Evolutionary conservation across 2,797 vertebrate species (phyloP).

Genomic region (Hozukius guyotensis): DNA sequence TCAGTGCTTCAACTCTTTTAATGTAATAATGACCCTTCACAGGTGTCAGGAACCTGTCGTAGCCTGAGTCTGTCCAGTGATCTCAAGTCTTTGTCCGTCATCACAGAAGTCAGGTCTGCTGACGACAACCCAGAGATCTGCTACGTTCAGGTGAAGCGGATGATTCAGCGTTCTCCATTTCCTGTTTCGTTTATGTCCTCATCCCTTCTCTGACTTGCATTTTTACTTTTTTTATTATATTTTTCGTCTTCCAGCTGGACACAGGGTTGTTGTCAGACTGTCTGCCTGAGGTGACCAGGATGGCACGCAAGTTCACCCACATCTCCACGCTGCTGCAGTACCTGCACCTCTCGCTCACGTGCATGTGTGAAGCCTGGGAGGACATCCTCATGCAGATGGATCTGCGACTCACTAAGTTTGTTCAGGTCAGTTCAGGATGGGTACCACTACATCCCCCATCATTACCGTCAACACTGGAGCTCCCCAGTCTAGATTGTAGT

Average conservation of each 20-base stretch:
- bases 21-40: constrained; percentile 26
- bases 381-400: constrained; percentile 99
- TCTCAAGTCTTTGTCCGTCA: constrained; percentile 92
- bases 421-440: constrained; percentile 83
- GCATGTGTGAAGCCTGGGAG: constrained; percentile 99
- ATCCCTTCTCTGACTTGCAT: not conserved
- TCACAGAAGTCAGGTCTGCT: constrained; percentile 86
- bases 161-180: not conserved
- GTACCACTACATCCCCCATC: not conserved
- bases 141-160: constrained; percentile 88
- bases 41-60: constrained; percentile 92
- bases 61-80: constrained; percentile 94
- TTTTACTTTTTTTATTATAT: not conserved
- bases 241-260: constrained; percentile 84
- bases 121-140: constrained; percentile 85
- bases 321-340: constrained; percentile 98
- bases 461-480: not conserved
- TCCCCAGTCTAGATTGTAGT: not conserved
- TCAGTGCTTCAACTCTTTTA: not conserved
- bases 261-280: constrained; percentile 92
- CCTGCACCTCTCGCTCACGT: constrained; percentile 93
- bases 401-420: constrained; percentile 95
- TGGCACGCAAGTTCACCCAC: constrained; percentile 98
- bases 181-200: too few species aligned
- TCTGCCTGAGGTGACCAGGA: constrained; percentile 94